These are phyloP conservation scores for Lagopus muta DNA, from an alignment of 2,113 vertebrate genomes.

Conservation along the genomic window DNA sequence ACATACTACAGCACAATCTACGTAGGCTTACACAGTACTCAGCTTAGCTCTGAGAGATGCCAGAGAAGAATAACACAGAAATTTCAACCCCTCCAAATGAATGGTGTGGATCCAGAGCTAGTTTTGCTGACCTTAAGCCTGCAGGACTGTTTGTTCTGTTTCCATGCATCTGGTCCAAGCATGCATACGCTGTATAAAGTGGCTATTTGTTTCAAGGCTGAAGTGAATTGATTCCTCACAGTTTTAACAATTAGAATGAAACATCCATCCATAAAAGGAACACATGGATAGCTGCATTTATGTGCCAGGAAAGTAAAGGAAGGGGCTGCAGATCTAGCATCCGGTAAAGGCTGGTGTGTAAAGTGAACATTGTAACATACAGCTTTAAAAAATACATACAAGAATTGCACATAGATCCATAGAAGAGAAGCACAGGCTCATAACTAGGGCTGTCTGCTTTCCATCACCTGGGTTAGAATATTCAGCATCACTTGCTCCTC, in stretches of 20 bases:
- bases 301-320: conserved; percentile 70
- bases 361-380: conserved; percentile 82
- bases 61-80: neutral
- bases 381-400: conserved; percentile 80
- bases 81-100: neutral
- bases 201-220: conserved; percentile 79
- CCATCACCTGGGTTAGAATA: neutral
- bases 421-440: conserved; percentile 69
- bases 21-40: conserved; percentile 45
- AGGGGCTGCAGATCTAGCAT: conserved; percentile 68
- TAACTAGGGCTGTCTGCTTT: conserved; percentile 33
- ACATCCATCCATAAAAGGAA: conserved; percentile 57
- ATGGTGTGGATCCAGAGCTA: neutral
- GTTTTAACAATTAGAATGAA: conserved; percentile 74
- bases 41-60: neutral
- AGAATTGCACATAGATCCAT: conserved; percentile 89
- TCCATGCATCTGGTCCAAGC: conserved; percentile 60
- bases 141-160: conserved; percentile 49
- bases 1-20: conserved; percentile 48
- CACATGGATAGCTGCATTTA: conserved; percentile 65
- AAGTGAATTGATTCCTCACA: conserved; percentile 80
- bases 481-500: neutral
- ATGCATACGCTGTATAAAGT: conserved; percentile 57
- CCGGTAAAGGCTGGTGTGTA: conserved; percentile 72
- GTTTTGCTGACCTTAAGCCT: conserved; percentile 31